Percentiles rank a stretch among this genome's conserved stretches.
These are phyloP conservation scores for Gopherus evgoodei DNA, from an alignment of 2,113 vertebrate genomes.

Conservation along the genomic window DNA sequence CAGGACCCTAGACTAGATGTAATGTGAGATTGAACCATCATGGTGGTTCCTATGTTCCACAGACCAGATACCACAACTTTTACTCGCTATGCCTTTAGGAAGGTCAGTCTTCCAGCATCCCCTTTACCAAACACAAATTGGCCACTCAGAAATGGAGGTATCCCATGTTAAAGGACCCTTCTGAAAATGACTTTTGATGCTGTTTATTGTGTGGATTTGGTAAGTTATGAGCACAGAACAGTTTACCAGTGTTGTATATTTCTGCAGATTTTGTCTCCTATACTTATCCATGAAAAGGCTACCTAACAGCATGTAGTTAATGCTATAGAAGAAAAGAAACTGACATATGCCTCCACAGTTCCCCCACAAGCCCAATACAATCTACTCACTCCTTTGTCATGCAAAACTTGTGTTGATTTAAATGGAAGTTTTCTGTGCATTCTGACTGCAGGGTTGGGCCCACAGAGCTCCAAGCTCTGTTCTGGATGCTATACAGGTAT, in stretches of 20 bases:
- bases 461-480: background rate
- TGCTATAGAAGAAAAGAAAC: background rate
- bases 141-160: background rate
- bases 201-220: background rate
- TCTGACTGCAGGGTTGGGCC: background rate
- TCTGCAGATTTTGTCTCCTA: background rate
- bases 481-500: slow-evolving; percentile 26
- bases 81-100: background rate
- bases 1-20: background rate
- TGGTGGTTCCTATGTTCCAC: background rate
- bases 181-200: background rate
- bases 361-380: background rate
- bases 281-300: background rate
- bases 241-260: background rate
- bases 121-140: background rate
- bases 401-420: slow-evolving; percentile 14
- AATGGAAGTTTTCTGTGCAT: background rate
- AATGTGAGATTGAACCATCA: accelerated
- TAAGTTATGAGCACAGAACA: background rate
- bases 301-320: background rate
- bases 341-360: background rate
- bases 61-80: background rate
- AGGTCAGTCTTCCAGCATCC: background rate
- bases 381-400: slow-evolving; percentile 8
- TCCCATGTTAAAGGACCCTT: background rate